Evolutionary conservation across 2,797 vertebrate species (phyloP).

Genomic region (Chiropotes sagulatus): DNA sequence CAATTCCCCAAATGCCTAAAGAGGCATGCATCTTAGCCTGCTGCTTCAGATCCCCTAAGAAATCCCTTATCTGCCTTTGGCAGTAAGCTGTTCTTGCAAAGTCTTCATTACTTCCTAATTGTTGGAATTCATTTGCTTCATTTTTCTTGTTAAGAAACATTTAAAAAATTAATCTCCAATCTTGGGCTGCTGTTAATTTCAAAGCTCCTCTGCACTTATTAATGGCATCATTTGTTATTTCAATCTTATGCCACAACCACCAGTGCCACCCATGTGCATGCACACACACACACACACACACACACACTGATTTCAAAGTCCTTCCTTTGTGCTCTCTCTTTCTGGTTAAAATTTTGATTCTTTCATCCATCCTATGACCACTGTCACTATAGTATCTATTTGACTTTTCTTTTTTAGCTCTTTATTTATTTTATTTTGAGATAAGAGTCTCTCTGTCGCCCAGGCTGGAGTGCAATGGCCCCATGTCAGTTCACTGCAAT

Average conservation of each 20-base stretch:
- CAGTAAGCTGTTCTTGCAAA: neutral
- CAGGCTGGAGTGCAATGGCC: no score
- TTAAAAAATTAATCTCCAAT: slow-evolving; percentile 50
- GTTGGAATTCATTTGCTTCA: slow-evolving; percentile 44
- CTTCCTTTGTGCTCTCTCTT: neutral
- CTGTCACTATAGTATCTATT: neutral
- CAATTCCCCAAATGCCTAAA: neutral
- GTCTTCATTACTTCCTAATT: slow-evolving; percentile 43
- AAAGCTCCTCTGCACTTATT: slow-evolving; percentile 27
- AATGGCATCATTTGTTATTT: neutral
- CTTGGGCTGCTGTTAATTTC: slow-evolving; percentile 33
- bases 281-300: fast-evolving
- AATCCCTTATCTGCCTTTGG: neutral
- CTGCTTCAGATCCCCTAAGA: neutral
- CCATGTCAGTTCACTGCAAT: no score
- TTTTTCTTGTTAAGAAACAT: slow-evolving; percentile 60
- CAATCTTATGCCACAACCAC: neutral
- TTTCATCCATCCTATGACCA: neutral
- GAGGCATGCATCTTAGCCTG: neutral
- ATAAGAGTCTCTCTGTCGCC: no score
- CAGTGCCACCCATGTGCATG: fast-evolving
- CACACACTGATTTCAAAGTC: neutral
- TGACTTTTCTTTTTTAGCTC: no score
- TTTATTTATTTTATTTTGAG: no score
- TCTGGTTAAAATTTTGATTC: neutral